These are phyloP conservation scores for Oplegnathus fasciatus DNA, from an alignment of 2,113 vertebrate genomes.

Conservation along the genomic window DNA sequence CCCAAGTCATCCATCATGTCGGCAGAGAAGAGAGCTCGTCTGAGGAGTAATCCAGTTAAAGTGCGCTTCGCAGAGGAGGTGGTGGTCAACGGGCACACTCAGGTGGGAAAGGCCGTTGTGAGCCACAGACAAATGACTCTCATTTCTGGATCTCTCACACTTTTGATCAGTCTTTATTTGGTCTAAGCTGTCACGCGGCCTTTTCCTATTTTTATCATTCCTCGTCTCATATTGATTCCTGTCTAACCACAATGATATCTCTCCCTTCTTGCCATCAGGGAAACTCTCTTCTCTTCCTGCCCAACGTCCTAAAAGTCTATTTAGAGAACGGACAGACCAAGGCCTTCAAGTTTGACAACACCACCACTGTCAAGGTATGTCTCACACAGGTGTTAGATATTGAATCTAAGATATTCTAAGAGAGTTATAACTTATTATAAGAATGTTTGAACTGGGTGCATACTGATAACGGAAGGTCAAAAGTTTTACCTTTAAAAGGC, in stretches of 20 bases:
- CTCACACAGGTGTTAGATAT: too few species aligned
- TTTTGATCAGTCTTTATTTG: neutral
- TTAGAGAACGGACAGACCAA: conserved; percentile 99
- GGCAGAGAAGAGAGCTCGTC: conserved; percentile 94
- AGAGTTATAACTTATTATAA: neutral
- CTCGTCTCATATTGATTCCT: conserved; percentile 19
- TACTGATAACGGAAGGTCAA: neutral
- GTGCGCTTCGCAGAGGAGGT: conserved; percentile 97
- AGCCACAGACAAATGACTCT: conserved; percentile 13
- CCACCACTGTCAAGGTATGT: conserved; percentile 95
- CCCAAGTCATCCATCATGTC: conserved; percentile 98
- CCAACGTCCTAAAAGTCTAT: conserved; percentile 97
- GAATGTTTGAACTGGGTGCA: neutral
- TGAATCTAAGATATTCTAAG: neutral
- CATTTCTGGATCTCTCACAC: neutral
- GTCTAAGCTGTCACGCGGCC: neutral
- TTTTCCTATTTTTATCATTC: conserved; percentile 14
- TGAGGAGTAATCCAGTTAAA: conserved; percentile 96
- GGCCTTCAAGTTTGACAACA: conserved; percentile 95
- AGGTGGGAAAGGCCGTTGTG: conserved; percentile 84
- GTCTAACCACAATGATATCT: conserved; percentile 12
- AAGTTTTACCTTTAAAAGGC: neutral
- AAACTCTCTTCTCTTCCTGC: conserved; percentile 97
- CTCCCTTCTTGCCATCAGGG: conserved; percentile 86
- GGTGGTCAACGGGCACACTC: conserved; percentile 93